A percentile compares a stretch with the other conserved stretches of the same genome.
Conservation (phyloP, 2,888 invertebrate species). For the Pristionchus maxplancki region DNA sequence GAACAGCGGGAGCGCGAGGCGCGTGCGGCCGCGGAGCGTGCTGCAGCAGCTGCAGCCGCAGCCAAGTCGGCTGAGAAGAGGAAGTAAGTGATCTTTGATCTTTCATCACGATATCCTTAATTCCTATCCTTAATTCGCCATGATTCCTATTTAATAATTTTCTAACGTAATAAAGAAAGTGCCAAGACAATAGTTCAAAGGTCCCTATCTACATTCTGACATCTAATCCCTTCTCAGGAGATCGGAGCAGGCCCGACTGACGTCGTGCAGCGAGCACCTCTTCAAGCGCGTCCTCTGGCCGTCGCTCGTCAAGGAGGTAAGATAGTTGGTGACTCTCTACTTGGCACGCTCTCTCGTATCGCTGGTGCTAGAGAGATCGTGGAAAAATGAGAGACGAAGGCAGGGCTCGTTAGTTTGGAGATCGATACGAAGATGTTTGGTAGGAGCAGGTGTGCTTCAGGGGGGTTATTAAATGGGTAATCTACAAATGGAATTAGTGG, state of each 20-base stretch:
- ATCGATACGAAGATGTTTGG: too few relatives aligned
- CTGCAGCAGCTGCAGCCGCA: conserved; percentile 20
- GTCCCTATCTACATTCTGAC: too few relatives aligned
- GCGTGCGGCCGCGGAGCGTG: neutral
- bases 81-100: neutral
- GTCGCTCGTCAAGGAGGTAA: conserved; percentile 13
- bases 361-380: too few relatives aligned
- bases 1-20: conserved; percentile 10
- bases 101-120: neutral
- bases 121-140: neutral
- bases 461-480: too few relatives aligned
- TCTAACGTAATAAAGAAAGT: too few relatives aligned
- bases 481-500: too few relatives aligned
- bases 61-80: conserved; percentile 37
- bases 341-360: too few relatives aligned
- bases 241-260: conserved; percentile 9
- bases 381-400: too few relatives aligned
- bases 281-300: conserved; percentile 38
- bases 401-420: too few relatives aligned
- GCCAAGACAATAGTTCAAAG: too few relatives aligned
- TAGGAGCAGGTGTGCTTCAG: too few relatives aligned
- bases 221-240: neutral
- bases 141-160: too few relatives aligned
- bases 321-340: neutral
- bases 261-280: neutral